These are phyloP conservation scores for Variabilichromis moorii DNA, from an alignment of 2,113 vertebrate species.

Conservation along the genomic window DNA sequence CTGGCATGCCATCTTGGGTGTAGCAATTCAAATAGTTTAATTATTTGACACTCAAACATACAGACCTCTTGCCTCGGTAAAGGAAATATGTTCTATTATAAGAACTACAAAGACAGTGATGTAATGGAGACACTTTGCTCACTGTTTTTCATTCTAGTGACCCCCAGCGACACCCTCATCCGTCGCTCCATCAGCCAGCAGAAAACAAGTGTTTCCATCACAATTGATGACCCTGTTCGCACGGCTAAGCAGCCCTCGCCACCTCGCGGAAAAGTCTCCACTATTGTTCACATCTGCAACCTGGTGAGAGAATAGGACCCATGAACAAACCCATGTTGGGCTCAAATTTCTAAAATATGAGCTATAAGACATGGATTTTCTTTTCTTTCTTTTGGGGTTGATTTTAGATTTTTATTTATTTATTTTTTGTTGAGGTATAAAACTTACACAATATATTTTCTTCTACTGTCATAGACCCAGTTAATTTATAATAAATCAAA, in stretches of 20 bases:
- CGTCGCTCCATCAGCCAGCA: conserved; percentile 89
- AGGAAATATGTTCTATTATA: background rate
- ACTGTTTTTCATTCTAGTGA: conserved; percentile 59
- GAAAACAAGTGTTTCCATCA: conserved; percentile 83
- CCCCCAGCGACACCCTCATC: conserved; percentile 77
- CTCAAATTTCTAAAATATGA: background rate
- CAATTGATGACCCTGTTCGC: conserved; percentile 88
- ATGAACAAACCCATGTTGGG: background rate
- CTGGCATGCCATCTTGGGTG: background rate
- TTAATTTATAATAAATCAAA: background rate
- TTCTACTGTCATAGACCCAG: background rate
- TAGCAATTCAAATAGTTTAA: background rate
- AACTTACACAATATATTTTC: background rate
- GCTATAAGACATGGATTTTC: background rate
- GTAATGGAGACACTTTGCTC: background rate
- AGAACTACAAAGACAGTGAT: background rate
- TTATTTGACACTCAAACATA: background rate
- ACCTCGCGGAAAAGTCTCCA: conserved; percentile 79
- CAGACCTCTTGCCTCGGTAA: background rate
- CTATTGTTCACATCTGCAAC: conserved; percentile 85
- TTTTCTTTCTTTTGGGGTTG: background rate
- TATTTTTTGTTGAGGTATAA: background rate
- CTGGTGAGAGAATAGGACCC: conserved; percentile 72
- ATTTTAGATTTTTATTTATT: background rate
- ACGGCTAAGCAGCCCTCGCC: conserved; percentile 79